Percentiles rank a stretch among this genome's conserved stretches.
These are phyloP conservation scores for Gorsachius magnificus DNA, from an alignment of 2,797 vertebrate genomes.

Conservation along the genomic window DNA sequence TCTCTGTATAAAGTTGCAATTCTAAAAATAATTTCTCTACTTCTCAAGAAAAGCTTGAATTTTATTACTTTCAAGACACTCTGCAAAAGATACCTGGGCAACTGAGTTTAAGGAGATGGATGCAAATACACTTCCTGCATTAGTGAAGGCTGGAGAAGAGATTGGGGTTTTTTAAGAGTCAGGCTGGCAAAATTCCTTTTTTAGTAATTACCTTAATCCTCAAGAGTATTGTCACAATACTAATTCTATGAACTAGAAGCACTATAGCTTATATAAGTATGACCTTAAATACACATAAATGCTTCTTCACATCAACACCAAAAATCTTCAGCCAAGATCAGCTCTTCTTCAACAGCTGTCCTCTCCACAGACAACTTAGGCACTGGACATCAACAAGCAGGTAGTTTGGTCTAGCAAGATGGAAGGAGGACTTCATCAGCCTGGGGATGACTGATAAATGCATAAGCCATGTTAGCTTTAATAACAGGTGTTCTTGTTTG, in stretches of 20 bases:
- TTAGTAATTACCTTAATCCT: neutral
- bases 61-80: neutral
- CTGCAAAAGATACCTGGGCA: neutral
- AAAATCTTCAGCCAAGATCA: neutral
- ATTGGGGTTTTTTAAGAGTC: neutral
- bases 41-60: neutral
- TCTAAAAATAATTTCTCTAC: neutral
- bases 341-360: neutral
- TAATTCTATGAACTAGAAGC: neutral
- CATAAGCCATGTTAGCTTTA: neutral
- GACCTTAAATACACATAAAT: neutral
- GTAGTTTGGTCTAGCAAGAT: neutral
- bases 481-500: neutral
- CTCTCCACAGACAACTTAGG: neutral
- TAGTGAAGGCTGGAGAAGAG: neutral
- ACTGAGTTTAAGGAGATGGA: neutral
- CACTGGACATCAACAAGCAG: neutral
- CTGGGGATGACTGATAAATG: neutral
- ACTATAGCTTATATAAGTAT: neutral
- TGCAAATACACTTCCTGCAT: neutral
- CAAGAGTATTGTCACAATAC: neutral
- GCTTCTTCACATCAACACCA: neutral
- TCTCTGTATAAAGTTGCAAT: neutral
- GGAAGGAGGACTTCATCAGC: neutral
- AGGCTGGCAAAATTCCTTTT: neutral